phyloP scores from a whole-genome alignment of 2,888 invertebrate genomes.

The Brenthis daphne region DNA sequence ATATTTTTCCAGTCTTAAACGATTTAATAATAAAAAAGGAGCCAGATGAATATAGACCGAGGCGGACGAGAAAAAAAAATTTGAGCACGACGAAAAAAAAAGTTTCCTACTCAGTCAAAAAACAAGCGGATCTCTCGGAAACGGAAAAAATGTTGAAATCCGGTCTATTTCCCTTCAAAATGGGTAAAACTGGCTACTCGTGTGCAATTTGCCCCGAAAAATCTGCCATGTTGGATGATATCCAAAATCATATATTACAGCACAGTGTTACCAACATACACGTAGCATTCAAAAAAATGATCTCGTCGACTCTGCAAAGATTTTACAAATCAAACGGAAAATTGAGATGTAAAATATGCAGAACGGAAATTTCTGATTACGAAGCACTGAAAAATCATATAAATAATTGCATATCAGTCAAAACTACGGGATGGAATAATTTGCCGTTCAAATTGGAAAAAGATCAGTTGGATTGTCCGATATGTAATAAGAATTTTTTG shows the following conservation, averaged over 20 bases:
- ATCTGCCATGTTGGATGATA: constrained; percentile 55
- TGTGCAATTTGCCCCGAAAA: constrained; percentile 67
- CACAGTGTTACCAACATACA: constrained; percentile 61
- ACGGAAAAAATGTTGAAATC: constrained; percentile 57
- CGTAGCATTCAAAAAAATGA: constrained; percentile 69
- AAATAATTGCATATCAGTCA: constrained; percentile 56
- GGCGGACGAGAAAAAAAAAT: constrained; percentile 47
- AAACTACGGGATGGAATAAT: constrained; percentile 56
- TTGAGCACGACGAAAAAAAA: constrained; percentile 42
- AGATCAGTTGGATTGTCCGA: constrained; percentile 71
- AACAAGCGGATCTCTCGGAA: constrained; percentile 52
- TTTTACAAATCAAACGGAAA: constrained; percentile 55
- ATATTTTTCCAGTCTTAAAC: constrained; percentile 50
- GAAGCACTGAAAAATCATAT: constrained; percentile 60
- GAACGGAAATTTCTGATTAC: constrained; percentile 56
- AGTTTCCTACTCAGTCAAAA: constrained; percentile 49
- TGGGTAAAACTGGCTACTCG: constrained; percentile 57
- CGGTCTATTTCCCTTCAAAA: constrained; percentile 72
- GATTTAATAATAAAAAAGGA: constrained; percentile 57
- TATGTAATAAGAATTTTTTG: constrained; percentile 68
- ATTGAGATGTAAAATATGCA: constrained; percentile 67
- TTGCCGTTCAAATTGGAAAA: constrained; percentile 73
- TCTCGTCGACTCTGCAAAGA: constrained; percentile 55
- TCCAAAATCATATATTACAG: constrained; percentile 57
- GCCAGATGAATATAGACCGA: constrained; percentile 46